Evolutionary conservation across 37 sponge, comb jelly and placozoan genomes (phyloP), one percentile per base, ranked within the genome.

Genomic region (Bolinopsis microptera): DNA sequence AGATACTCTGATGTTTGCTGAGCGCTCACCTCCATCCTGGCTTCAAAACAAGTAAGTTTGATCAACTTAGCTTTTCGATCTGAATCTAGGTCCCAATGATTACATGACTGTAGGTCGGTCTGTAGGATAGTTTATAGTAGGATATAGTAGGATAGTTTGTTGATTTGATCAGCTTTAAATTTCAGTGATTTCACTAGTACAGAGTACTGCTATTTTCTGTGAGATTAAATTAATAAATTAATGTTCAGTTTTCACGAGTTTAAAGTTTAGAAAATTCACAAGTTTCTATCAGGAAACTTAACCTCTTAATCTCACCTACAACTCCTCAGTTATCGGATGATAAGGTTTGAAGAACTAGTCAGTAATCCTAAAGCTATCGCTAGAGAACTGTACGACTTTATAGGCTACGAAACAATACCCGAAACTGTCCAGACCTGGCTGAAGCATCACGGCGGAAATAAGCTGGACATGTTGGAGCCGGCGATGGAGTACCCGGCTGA

Each of bases 341-440:
- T 86, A 23, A 38, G 61, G 26, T 86, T 86, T 39, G 41, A 39
- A 2, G 90, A 86, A 3, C 28, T 86, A 8, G 90, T 86, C 2
- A n/a, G 24, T 28, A 38, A 86, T 40, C 90, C 90, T 25, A 3
- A n/a, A n/a, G 90, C 90, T 35, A 41, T 86, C 2, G 61, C 90
- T 13, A 28, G 26, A 34, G 90, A 86, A 23, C 24, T 86, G 90
- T 86, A 86, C 61, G 90, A 86, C 48, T 86, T 86, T 86, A 86
- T 86, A 28, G 90, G 90, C 2, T 48, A 48, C 61, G 18, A 28
- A n/a, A 27, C 1, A 1, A 38, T 86, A 2, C 90, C 90, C 0
- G 5, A 1, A 0, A n/a, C 90, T 5, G 90, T 86, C 0, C n/a
- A n/a, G 61, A 25, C 8, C 5, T 86, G 90, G 90, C 22, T 41